Conservation (phyloP, 2,888 invertebrate species). For the Pseudococcus longispinus region DNA sequence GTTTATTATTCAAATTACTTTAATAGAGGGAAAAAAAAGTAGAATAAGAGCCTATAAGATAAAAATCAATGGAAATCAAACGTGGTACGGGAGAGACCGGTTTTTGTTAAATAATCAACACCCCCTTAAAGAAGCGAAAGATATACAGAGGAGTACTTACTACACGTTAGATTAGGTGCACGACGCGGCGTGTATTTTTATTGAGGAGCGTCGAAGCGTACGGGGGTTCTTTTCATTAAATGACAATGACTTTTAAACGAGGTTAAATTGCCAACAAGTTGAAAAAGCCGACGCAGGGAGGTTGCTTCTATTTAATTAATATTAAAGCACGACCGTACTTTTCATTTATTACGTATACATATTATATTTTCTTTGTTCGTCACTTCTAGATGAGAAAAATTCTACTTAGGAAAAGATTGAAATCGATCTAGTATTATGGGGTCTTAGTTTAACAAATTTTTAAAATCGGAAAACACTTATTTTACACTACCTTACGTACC, state of each 20-base stretch:
- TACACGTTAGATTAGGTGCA: neutral
- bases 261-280: conserved; percentile 50
- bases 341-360: neutral
- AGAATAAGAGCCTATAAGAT: conserved; percentile 25
- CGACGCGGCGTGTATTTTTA: neutral
- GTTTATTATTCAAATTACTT: conserved; percentile 28
- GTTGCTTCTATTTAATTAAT: conserved; percentile 39
- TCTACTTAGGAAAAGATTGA: too few species aligned
- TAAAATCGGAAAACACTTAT: too few species aligned
- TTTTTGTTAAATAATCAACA: conserved; percentile 54
- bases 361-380: conserved; percentile 9
- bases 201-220: conserved; percentile 33
- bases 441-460: too few species aligned
- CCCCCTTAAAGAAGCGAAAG: conserved; percentile 17
- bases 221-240: conserved; percentile 50
- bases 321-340: conserved; percentile 13
- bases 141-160: neutral
- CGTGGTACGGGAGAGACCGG: conserved; percentile 36
- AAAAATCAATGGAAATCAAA: conserved; percentile 53
- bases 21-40: neutral
- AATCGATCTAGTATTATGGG: too few species aligned
- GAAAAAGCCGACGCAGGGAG: neutral
- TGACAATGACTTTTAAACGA: conserved; percentile 53
- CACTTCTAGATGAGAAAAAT: too few species aligned
- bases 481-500: too few species aligned